phyloP scores from a whole-genome alignment of 2,113 vertebrate species.

The Xiphorhynchus elegans region DNA sequence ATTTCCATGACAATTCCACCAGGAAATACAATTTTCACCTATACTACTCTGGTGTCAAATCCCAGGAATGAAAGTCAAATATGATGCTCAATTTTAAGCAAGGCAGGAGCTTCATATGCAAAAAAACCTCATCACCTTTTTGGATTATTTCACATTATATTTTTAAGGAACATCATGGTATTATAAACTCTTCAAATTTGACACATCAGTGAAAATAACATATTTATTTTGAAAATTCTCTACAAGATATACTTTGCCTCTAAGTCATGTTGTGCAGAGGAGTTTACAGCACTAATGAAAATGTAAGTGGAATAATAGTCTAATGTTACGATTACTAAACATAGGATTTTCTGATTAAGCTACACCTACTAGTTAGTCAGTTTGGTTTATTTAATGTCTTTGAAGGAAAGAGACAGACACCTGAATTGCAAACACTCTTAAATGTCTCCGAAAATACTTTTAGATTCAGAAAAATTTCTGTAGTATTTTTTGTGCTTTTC shows the following conservation, averaged over 20 bases:
- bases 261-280: background rate
- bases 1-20: background rate
- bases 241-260: background rate
- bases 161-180: background rate
- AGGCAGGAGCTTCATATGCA: background rate
- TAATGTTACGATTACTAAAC: background rate
- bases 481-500: background rate
- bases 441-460: background rate
- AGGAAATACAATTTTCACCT: background rate
- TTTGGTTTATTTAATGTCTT: slow-evolving; percentile 26
- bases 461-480: background rate
- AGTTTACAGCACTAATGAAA: slow-evolving; percentile 24
- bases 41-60: background rate
- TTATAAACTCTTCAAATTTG: background rate
- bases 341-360: slow-evolving; percentile 53
- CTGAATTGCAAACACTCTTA: slow-evolving; percentile 35
- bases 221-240: background rate
- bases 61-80: background rate
- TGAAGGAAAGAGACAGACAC: slow-evolving; percentile 37
- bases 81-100: background rate
- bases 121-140: background rate
- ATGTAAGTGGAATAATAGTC: slow-evolving; percentile 11
- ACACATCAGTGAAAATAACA: background rate
- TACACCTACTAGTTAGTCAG: slow-evolving; percentile 26
- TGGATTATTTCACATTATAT: background rate